Evolutionary conservation across 2,797 vertebrate genomes (phyloP).

Genomic region (Coluber constrictor): DNA sequence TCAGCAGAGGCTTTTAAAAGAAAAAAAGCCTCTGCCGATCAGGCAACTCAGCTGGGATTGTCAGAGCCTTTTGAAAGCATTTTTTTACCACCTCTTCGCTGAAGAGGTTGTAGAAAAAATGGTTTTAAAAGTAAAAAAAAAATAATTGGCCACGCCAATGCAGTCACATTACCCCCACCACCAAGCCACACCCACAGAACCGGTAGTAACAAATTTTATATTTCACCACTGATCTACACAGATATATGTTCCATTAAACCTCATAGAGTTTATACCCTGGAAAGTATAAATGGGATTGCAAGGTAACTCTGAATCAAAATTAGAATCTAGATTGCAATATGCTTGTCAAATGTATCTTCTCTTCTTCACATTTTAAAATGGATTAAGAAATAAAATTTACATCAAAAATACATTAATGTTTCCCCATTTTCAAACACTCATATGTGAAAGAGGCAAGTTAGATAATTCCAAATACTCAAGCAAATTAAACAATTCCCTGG

Average conservation of each 20-base stretch:
- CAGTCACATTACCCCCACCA: too few relatives aligned
- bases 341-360: not conserved
- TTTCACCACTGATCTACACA: not conserved
- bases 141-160: too few relatives aligned
- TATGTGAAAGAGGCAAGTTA: conserved; percentile 13
- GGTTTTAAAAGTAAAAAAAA: too few relatives aligned
- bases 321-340: not conserved
- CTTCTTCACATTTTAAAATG: not conserved
- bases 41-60: too few relatives aligned
- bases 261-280: not conserved
- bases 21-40: too few relatives aligned
- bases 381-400: conserved; percentile 41
- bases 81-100: too few relatives aligned
- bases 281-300: not conserved
- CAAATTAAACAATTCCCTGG: conserved; percentile 55
- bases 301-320: not conserved
- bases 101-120: too few relatives aligned
- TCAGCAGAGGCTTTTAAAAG: too few relatives aligned
- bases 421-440: conserved; percentile 43
- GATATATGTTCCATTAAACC: not conserved
- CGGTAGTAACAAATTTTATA: too few relatives aligned
- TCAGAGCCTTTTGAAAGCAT: too few relatives aligned
- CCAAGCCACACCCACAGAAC: too few relatives aligned
- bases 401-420: conserved; percentile 43
- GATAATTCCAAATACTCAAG: conserved; percentile 29